Percentiles rank a stretch among this genome's conserved stretches.
Evolutionary conservation across 2,113 vertebrate genomes (phyloP).

Genomic region (Pituophis catenifer): DNA sequence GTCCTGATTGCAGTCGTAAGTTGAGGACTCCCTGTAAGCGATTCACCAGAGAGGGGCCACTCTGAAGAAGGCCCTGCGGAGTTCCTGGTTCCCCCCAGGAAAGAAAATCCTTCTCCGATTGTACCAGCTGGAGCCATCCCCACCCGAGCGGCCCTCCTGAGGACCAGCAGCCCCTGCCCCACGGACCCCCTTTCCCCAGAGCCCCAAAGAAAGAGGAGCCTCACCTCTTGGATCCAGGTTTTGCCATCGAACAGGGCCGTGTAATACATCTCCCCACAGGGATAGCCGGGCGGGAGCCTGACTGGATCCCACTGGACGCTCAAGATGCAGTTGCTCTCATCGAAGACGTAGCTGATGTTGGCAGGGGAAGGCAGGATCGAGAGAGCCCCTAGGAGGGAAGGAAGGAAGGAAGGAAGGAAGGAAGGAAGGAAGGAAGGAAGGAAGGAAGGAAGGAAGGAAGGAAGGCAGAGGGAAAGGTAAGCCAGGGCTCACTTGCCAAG

Average conservation of each 20-base stretch:
- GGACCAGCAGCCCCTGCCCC: too few relatives aligned
- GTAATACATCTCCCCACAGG: constrained; percentile 44
- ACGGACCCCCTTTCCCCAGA: too few relatives aligned
- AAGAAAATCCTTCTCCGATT: too few relatives aligned
- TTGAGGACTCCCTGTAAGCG: not conserved
- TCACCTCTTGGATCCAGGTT: constrained; percentile 5
- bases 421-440: not conserved
- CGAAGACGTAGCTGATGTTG: constrained; percentile 36
- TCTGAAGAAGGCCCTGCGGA: not conserved
- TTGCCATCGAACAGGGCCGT: not conserved
- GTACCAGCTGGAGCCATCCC: not conserved
- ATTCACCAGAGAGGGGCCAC: not conserved
- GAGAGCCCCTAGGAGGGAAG: not conserved
- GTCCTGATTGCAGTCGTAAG: not conserved
- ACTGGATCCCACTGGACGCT: constrained; percentile 46
- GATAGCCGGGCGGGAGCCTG: not conserved
- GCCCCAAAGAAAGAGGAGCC: not conserved
- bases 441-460: not conserved
- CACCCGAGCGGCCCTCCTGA: not conserved
- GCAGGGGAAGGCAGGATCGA: constrained; percentile 34
- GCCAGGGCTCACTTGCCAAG: not conserved
- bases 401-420: not conserved
- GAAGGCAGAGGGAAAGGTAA: not conserved
- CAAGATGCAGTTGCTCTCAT: constrained; percentile 43
- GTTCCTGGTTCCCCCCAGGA: too few relatives aligned